Evolutionary conservation across 2,888 invertebrate species (phyloP).

Genomic region (Arrhopalites spinosus): DNA sequence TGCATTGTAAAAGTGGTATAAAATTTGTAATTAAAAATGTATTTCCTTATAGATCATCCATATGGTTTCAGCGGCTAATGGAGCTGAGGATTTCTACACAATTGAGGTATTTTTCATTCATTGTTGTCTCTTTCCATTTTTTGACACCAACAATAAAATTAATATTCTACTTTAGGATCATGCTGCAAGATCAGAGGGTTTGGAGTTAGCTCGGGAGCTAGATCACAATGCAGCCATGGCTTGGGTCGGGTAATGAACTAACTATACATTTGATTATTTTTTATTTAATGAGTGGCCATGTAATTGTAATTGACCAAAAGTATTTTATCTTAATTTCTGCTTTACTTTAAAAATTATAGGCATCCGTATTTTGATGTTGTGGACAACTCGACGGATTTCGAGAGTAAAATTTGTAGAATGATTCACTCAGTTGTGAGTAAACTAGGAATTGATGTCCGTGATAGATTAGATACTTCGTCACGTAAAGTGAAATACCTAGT

Average conservation of each 20-base stretch:
- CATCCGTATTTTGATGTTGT: conserved; percentile 99
- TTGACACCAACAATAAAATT: background rate
- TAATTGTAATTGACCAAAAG: too few species aligned
- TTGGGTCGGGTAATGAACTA: conserved; percentile 88
- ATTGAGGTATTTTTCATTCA: conserved; percentile 69
- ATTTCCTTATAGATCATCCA: conserved; percentile 71
- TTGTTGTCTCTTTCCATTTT: background rate
- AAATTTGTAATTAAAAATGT: too few species aligned
- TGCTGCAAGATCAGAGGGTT: conserved; percentile 88
- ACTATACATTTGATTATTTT: too few species aligned
- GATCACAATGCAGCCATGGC: conserved; percentile 93
- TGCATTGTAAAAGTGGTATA: too few species aligned
- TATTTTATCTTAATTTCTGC: too few species aligned
- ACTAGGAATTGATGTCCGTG: conserved; percentile 91
- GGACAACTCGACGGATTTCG: conserved; percentile 96
- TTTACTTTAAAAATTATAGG: too few species aligned
- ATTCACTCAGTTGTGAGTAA: conserved; percentile 88
- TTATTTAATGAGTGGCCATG: too few species aligned
- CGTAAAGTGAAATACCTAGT: conserved; percentile 96
- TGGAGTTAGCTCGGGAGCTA: conserved; percentile 83
- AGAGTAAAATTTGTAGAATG: conserved; percentile 92
- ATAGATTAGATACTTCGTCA: conserved; percentile 87
- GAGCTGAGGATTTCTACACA: conserved; percentile 96
- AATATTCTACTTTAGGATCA: conserved; percentile 71
- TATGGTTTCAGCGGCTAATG: conserved; percentile 97